Evolutionary conservation across 64 coral and sea anemone genomes (phyloP), one percentile per base, ranked within the genome.

Genomic region (Dendrophyllia cribrosa): DNA sequence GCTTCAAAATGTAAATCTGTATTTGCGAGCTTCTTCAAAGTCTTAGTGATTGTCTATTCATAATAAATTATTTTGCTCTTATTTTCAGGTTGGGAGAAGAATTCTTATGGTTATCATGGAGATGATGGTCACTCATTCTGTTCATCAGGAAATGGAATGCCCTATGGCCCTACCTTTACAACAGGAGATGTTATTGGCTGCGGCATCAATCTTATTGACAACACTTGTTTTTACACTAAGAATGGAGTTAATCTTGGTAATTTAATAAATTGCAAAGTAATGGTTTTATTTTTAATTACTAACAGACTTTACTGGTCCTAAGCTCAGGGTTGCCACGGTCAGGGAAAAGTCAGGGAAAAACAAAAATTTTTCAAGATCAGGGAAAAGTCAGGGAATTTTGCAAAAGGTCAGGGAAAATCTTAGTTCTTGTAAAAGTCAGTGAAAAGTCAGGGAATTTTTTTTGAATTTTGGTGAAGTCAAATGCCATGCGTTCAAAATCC

Each of bases 61-160:
- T 43, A 6, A 88, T 60, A 12, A 44, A 55, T 43, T 7, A 10
- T 59, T 24, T 10, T 66, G 1, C 74, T 34, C 12, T 47, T 24
- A 89, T 75, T 93, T 68, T 56, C 13, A 99, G 97, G 97, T 52
- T 99, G 97, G 97, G 97, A 99, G 71, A 99, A 99, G 69, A 94
- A 91, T 47, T 99, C 97, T 5, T 99, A 96, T 96, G 97, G 97
- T 91, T 99, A 96, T 84, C 97, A 99, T 94, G 97, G 97, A 88
- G 97, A 99, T 96, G 97, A 99, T 86, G 97, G 97, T n/a, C 94
- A 99, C 68, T 99, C 97, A 3, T 99, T 99, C 71, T 99, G 94
- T 13, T 96, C 97, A 66, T 99, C 97, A 88, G 97, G 97, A 22
- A 96, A 91, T 77, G 97, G 97, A 8, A 99, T 94, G 53, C 91